phyloP scores from a whole-genome alignment of 1,140 invertebrate genomes.

The Drosophila tropicalis region DNA sequence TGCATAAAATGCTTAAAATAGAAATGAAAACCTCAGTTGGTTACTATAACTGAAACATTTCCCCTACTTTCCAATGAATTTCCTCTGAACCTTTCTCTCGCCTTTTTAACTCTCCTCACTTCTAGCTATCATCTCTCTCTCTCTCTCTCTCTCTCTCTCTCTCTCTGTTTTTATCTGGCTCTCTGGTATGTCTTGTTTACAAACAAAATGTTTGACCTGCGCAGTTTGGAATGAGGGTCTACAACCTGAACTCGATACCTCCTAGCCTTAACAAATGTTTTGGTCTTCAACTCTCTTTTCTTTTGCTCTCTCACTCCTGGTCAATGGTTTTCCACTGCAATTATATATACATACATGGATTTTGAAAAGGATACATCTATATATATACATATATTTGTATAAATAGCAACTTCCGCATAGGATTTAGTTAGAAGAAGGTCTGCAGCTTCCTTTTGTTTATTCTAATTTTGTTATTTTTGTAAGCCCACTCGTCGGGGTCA shows the following conservation, averaged over 20 bases:
- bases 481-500: conserved; percentile 49
- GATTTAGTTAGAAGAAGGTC: conserved; percentile 28
- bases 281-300: conserved; percentile 18
- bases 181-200: conserved; percentile 65
- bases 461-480: background rate
- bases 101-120: background rate
- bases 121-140: background rate
- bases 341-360: conserved; percentile 19
- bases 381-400: conserved; percentile 23
- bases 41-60: conserved; percentile 36
- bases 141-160: conserved; percentile 16
- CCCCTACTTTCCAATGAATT: conserved; percentile 33
- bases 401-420: conserved; percentile 51
- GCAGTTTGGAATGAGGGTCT: conserved; percentile 40
- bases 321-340: conserved; percentile 49
- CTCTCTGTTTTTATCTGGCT: conserved; percentile 15
- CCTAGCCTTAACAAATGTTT: conserved; percentile 48
- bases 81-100: conserved; percentile 39
- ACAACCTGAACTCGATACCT: conserved; percentile 2
- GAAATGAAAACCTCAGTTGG: conserved; percentile 36
- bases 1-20: conserved; percentile 33
- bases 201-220: conserved; percentile 78
- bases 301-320: conserved; percentile 21
- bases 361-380: background rate
- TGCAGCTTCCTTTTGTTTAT: conserved; percentile 40